phyloP scores from a whole-genome alignment of 2,797 vertebrate species.

The Enteromius radiatus region DNA sequence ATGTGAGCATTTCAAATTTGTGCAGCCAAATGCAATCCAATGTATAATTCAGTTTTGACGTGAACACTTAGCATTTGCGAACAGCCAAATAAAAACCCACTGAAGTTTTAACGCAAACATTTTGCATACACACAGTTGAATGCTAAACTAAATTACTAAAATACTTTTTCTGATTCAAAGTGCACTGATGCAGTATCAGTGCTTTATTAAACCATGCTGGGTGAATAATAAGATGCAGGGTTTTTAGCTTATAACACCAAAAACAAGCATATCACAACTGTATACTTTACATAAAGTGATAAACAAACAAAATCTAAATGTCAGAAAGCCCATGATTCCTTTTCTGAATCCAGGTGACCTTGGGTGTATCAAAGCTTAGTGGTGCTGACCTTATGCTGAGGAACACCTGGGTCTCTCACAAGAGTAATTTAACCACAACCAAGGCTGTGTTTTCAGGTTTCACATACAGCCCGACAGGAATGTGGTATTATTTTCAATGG shows the following conservation, averaged over 20 bases:
- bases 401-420: not conserved
- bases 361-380: conserved; percentile 1
- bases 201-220: not conserved
- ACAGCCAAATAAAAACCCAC: not conserved
- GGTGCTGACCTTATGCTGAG: not conserved
- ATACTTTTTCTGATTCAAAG: not conserved
- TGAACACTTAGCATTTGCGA: not conserved
- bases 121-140: not conserved
- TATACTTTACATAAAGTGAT: not conserved
- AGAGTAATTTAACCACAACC: conserved; percentile 7
- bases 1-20: not conserved
- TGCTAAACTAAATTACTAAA: not conserved
- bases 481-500: conserved; percentile 13
- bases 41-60: not conserved
- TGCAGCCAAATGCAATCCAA: not conserved
- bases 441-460: conserved; percentile 9
- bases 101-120: not conserved
- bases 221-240: not conserved
- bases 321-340: not conserved
- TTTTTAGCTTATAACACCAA: not conserved
- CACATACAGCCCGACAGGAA: not conserved
- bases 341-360: not conserved
- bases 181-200: not conserved
- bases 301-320: not conserved
- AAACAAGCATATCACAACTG: not conserved